These are phyloP conservation scores for Rhogogaster chlorosoma DNA, from an alignment of 2,888 invertebrate species.

Conservation along the genomic window DNA sequence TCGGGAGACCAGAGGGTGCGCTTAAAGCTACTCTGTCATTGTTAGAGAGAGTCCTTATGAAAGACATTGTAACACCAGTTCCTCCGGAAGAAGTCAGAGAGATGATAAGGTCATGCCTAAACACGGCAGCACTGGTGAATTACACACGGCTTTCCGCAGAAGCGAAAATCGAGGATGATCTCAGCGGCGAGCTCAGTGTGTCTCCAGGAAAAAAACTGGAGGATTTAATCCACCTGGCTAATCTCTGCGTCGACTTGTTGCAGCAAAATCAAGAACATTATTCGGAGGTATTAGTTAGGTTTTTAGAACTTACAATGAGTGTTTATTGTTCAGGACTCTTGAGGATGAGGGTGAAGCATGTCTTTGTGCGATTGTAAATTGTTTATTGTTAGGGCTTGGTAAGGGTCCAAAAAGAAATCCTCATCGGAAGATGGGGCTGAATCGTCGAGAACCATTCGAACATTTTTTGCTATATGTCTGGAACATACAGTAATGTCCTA, in stretches of 20 bases:
- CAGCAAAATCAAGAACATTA: constrained; percentile 99
- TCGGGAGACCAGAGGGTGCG: constrained; percentile 98
- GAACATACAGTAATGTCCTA: neutral
- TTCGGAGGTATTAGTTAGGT: constrained; percentile 91
- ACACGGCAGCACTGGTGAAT: constrained; percentile 98
- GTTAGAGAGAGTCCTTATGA: constrained; percentile 98
- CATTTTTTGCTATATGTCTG: neutral
- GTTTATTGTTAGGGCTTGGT: constrained; percentile 41
- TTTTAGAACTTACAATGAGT: constrained; percentile 71
- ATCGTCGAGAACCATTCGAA: neutral
- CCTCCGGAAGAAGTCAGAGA: constrained; percentile 96
- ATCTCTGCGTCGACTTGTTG: constrained; percentile 97
- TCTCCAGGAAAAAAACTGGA: constrained; percentile 95
- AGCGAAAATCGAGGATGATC: constrained; percentile 97
- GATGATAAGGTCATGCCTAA: constrained; percentile 98
- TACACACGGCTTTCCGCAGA: constrained; percentile 97
- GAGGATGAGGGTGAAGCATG: constrained; percentile 64
- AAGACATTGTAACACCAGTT: constrained; percentile 98
- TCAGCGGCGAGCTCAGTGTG: constrained; percentile 87
- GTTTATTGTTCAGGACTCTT: constrained; percentile 65
- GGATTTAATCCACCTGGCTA: constrained; percentile 97
- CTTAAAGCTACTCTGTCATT: constrained; percentile 97
- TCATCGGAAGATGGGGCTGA: constrained; percentile 33
- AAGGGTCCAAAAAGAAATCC: constrained; percentile 45
- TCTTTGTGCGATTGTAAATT: constrained; percentile 65